phyloP scores from a whole-genome alignment of 2,113 vertebrate species.

The Neoarius graeffei region DNA sequence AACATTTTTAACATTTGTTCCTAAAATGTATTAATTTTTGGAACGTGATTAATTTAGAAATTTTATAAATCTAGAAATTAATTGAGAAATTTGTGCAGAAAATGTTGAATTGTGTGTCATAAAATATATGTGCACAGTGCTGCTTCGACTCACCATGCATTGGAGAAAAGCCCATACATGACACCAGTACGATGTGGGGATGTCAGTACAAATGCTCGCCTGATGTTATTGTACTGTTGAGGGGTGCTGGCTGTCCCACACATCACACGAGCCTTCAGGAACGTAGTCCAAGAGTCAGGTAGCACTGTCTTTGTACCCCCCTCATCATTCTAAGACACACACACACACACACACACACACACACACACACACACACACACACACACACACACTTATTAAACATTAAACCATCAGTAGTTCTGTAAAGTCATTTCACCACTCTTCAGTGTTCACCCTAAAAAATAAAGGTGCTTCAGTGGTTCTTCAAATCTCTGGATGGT shows the following conservation, averaged over 20 bases:
- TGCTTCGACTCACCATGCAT: constrained; percentile 71
- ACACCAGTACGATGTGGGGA: constrained; percentile 70
- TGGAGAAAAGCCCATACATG: constrained; percentile 78
- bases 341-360: neutral
- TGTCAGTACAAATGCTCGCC: constrained; percentile 71
- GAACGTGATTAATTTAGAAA: too few species aligned
- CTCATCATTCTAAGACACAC: constrained; percentile 69
- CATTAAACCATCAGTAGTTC: neutral
- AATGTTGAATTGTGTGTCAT: neutral
- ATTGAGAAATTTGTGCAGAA: neutral
- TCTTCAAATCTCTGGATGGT: too few species aligned
- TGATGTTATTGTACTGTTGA: constrained; percentile 78
- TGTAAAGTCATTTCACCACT: neutral
- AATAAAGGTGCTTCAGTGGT: too few species aligned
- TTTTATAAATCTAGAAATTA: neutral
- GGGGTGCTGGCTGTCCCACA: constrained; percentile 72
- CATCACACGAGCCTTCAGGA: constrained; percentile 77
- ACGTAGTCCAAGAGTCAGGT: constrained; percentile 76
- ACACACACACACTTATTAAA: neutral
- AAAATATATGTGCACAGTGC: neutral
- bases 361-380: constrained; percentile 17
- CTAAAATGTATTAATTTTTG: neutral
- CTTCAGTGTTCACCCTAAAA: too few species aligned
- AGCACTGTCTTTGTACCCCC: constrained; percentile 70
- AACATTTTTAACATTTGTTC: neutral